Evolutionary conservation across 2,797 vertebrate genomes (phyloP).

Genomic region (Streptopelia turtur): DNA sequence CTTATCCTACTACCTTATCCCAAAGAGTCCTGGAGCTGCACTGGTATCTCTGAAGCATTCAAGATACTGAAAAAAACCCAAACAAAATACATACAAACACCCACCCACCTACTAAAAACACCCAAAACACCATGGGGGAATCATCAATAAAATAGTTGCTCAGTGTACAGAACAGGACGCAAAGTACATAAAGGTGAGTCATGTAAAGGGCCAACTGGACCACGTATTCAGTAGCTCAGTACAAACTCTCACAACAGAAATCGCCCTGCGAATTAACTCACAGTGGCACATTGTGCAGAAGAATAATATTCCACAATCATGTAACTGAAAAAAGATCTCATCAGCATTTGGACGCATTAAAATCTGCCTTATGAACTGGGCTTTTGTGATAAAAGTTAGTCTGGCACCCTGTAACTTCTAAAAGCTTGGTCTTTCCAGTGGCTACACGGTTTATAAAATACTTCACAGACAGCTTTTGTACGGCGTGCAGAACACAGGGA

Average conservation of each 20-base stretch:
- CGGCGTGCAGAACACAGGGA: fast-evolving
- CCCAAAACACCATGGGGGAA: too few relatives aligned
- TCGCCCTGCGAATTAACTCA: background rate
- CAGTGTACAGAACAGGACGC: background rate
- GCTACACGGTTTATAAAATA: background rate
- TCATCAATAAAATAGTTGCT: background rate
- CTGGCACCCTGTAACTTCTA: background rate
- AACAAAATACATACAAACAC: too few relatives aligned
- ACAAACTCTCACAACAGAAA: background rate
- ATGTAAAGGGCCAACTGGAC: background rate
- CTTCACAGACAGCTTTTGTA: background rate
- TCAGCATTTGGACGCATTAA: background rate
- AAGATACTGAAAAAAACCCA: background rate
- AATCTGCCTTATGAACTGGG: background rate
- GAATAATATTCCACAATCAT: background rate
- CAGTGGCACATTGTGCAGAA: background rate
- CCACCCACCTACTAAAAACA: too few relatives aligned
- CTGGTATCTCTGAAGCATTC: background rate
- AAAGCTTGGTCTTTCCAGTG: background rate
- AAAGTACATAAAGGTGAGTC: background rate
- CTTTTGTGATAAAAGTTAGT: background rate
- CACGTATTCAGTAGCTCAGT: background rate
- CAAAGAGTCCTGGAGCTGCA: background rate
- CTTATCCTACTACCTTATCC: background rate
- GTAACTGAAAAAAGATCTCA: background rate